These are phyloP conservation scores for Bunonema sp. DNA, from an alignment of 2,888 invertebrate species.

Conservation along the genomic window DNA sequence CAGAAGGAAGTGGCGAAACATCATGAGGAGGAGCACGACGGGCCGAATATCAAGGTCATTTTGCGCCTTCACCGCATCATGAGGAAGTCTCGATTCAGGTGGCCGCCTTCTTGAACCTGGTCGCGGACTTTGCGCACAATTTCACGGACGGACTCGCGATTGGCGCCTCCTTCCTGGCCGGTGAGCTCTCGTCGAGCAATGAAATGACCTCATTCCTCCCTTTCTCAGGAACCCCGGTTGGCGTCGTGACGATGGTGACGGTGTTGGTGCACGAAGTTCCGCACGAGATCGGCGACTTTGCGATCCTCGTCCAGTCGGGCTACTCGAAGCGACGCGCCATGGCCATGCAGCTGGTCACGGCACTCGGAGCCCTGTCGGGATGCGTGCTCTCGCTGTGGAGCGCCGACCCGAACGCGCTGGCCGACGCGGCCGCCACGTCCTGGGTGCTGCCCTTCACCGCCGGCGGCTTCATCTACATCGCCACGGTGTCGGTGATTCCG, in stretches of 20 bases:
- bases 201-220: not conserved
- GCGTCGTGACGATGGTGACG: constrained; percentile 70
- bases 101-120: constrained; percentile 83
- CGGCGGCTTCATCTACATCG: constrained; percentile 89
- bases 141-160: constrained; percentile 98
- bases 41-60: not conserved
- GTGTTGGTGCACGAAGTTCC: constrained; percentile 95
- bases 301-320: constrained; percentile 89
- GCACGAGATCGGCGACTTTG: constrained; percentile 98
- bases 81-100: constrained; percentile 53
- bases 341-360: constrained; percentile 78
- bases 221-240: constrained; percentile 20
- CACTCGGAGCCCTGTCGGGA: constrained; percentile 80
- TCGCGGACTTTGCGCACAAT: constrained; percentile 94
- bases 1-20: too few relatives aligned
- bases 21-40: constrained; percentile 5
- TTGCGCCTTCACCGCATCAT: not conserved
- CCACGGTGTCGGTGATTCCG: constrained; percentile 93
- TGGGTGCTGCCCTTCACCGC: constrained; percentile 75
- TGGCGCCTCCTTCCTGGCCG: constrained; percentile 63
- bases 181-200: not conserved
- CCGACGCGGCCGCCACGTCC: constrained; percentile 55
- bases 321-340: constrained; percentile 77
- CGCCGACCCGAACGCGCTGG: constrained; percentile 30
- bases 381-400: constrained; percentile 36